Conservation (phyloP, 2,888 invertebrate genomes). For the Pyrochroa serraticornis region DNA sequence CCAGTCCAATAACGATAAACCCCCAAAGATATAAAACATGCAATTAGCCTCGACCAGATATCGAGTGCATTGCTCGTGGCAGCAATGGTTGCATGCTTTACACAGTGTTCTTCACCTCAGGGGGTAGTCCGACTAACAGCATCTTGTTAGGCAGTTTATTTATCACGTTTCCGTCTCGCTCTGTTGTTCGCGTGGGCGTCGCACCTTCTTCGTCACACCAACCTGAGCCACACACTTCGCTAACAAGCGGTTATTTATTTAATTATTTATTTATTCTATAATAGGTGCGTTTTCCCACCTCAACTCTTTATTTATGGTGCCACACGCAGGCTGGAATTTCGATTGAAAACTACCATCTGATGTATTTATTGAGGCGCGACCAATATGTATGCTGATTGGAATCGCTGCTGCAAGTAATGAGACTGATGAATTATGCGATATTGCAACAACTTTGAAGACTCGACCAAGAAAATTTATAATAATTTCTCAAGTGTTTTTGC, state of each 20-base stretch:
- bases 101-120: conserved; percentile 55
- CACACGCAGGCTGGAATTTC: conserved; percentile 57
- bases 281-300: conserved; percentile 61
- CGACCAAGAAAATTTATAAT: no score
- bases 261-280: conserved; percentile 61
- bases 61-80: conserved; percentile 16
- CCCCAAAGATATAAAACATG: no score
- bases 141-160: conserved; percentile 59
- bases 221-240: conserved; percentile 50
- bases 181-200: conserved; percentile 18
- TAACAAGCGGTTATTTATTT: conserved; percentile 61
- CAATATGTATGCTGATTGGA: conserved; percentile 58
- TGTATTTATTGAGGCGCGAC: conserved; percentile 54
- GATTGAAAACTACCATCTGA: conserved; percentile 54
- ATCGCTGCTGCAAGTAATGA: conserved; percentile 33
- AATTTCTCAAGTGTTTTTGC: no score
- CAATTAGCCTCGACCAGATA: no score
- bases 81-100: conserved; percentile 29
- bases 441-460: not conserved
- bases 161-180: conserved; percentile 52
- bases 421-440: conserved; percentile 24
- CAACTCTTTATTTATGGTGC: conserved; percentile 58
- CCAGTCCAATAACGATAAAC: no score
- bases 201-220: conserved; percentile 23
- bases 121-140: conserved; percentile 58